Evolutionary conservation across 2,888 invertebrate species (phyloP).

Genomic region (Microchrysa polita): DNA sequence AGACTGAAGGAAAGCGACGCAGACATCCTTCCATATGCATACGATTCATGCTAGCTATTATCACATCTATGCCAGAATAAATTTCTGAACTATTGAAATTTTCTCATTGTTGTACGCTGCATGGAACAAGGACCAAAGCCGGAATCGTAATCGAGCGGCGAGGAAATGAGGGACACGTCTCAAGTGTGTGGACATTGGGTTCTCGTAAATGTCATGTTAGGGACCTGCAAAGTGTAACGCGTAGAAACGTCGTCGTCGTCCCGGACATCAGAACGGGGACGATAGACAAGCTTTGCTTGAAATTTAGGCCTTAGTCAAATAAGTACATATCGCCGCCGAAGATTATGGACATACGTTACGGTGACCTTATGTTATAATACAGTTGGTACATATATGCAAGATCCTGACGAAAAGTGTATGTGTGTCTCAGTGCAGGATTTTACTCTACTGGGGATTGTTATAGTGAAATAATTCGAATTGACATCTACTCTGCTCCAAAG

Average conservation of each 20-base stretch:
- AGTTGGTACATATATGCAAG: too few species aligned
- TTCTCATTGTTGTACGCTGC: neutral
- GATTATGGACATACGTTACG: too few species aligned
- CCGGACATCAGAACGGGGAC: neutral
- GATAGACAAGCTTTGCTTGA: neutral
- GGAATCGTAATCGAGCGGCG: neutral
- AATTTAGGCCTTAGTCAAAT: neutral
- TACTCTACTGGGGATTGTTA: conserved; percentile 3
- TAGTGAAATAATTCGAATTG: conserved; percentile 46
- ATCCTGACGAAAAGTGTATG: too few species aligned
- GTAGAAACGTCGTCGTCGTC: conserved; percentile 14
- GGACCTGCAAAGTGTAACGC: neutral
- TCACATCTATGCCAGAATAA: conserved; percentile 14
- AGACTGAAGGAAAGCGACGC: neutral
- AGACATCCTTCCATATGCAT: neutral
- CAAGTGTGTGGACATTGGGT: conserved; percentile 27
- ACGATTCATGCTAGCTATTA: neutral
- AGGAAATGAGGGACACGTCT: neutral
- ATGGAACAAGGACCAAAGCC: neutral
- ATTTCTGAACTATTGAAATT: conserved; percentile 12
- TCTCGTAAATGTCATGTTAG: conserved; percentile 31
- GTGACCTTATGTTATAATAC: too few species aligned
- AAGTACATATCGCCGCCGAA: neutral
- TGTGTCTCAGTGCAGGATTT: neutral
- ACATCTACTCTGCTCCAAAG: conserved; percentile 45